Conservation (phyloP, 2,888 invertebrate species). For the Creontiades dilutus region DNA sequence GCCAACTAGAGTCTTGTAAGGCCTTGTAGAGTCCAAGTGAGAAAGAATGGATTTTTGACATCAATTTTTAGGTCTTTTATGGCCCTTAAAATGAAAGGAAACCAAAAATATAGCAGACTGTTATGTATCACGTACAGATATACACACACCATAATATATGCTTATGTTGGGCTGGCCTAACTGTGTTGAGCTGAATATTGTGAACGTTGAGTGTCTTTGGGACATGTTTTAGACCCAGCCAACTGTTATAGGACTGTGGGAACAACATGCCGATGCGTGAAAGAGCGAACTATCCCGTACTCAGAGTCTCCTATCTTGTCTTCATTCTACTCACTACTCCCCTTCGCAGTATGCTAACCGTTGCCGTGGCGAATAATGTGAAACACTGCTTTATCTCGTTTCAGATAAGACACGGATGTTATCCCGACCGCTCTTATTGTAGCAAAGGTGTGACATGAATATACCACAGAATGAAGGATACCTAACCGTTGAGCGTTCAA, state of each 20-base stretch:
- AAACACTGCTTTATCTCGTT: slow-evolving; percentile 2
- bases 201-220: no score
- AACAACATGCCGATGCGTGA: slow-evolving; percentile 6
- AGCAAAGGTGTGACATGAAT: slow-evolving; percentile 8
- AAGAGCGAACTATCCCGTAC: not conserved
- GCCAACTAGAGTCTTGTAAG: no score
- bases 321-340: slow-evolving; percentile 4
- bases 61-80: no score
- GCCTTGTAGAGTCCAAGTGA: no score
- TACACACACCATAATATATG: no score
- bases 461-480: not conserved
- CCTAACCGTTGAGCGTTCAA: no score
- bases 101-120: not conserved
- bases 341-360: not conserved
- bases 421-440: slow-evolving; percentile 4
- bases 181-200: no score
- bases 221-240: no score
- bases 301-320: not conserved
- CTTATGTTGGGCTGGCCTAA: no score
- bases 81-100: no score
- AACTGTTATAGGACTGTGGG: not conserved
- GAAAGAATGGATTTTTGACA: no score
- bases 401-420: slow-evolving; percentile 21
- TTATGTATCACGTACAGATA: not conserved
- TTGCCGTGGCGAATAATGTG: slow-evolving; percentile 20